Evolutionary conservation across 2,113 vertebrate species (phyloP).

Genomic region (Rana temporaria): DNA sequence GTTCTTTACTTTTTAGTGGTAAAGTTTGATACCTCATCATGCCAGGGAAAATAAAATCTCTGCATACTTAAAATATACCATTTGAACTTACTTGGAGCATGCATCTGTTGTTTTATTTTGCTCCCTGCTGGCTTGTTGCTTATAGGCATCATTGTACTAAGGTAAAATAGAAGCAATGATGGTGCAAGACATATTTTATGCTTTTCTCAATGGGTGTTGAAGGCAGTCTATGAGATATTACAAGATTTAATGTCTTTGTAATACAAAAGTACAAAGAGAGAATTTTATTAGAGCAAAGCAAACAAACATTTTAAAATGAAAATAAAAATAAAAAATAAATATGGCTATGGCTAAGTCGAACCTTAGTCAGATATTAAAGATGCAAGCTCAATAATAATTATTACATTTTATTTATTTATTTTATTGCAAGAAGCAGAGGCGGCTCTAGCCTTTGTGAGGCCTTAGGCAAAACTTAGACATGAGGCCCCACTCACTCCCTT

Average conservation of each 20-base stretch:
- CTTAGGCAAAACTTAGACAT: no score
- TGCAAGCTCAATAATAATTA: no score
- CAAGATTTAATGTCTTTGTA: conserved; percentile 34
- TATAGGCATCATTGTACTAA: conserved; percentile 45
- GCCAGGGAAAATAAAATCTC: conserved; percentile 32
- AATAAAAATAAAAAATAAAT: no score
- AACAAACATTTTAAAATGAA: no score
- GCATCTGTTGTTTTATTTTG: conserved; percentile 50
- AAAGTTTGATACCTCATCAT: conserved; percentile 7
- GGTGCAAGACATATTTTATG: conserved; percentile 39
- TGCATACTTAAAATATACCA: conserved; percentile 31
- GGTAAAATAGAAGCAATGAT: conserved; percentile 45
- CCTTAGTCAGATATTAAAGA: no score
- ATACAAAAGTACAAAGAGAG: neutral
- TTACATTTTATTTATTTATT: no score
- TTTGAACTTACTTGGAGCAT: conserved; percentile 32
- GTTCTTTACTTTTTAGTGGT: conserved; percentile 15
- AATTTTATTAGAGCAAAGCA: neutral
- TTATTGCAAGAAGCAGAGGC: no score
- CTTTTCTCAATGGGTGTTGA: conserved; percentile 45
- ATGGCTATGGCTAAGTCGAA: no score
- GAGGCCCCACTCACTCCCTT: no score
- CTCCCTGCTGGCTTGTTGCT: conserved; percentile 50
- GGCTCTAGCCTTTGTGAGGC: no score
- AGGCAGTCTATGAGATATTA: conserved; percentile 41